Base-by-base conservation (phyloP, 2,888 invertebrate genomes). In the Diploptera punctata region DNA sequence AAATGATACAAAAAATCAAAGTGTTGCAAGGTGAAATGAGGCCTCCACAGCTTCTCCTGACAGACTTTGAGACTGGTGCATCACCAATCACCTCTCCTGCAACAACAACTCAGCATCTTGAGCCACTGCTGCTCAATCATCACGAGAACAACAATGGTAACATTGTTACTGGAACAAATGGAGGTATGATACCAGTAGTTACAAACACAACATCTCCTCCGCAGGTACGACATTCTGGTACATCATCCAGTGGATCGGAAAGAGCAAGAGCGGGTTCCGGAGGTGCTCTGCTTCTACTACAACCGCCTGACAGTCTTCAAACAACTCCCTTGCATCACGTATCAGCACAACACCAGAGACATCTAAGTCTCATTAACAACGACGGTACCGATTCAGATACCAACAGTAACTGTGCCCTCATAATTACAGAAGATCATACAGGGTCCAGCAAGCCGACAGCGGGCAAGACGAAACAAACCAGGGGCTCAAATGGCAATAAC, bases 1-100 rank as follows among this genome's bases (percentile, higher is more conserved):
- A 95, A 83, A 95, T 95, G 95, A 94, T 95, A 80, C 93, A 94
- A 82, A 95, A 95, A 85, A 95, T 95, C 81, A 90, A 91, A 80
- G 88, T 95, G 81, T 85, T 95, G 75, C 89, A 89, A 79, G 89
- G 87, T 74, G 92, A 92, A 80, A 82, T 88, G 76, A 47, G 74
- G 21, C 61, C 75, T 18, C 73, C 74, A 16, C 44, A 52, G 44
- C 49, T 72, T 4, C 69, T 73, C 21, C 71, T 74, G 1, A 73
- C 73, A n/a, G 74, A 73, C 18, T 47, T 62, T 16, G 73, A 71
- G 33, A 21, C 68, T 26, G 44, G 52, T 3, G 31, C 54, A 33
- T 69, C 73, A 10, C 44, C 70, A 5, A 52, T 65, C n/a, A 67
- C 65, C 33, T 68, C 67, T 31, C 67, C 71, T 26, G 43, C 69